A percentile compares a stretch with the other conserved stretches of the same genome.
phyloP scores from a whole-genome alignment of 2,113 vertebrate genomes.

The Perca fluviatilis region DNA sequence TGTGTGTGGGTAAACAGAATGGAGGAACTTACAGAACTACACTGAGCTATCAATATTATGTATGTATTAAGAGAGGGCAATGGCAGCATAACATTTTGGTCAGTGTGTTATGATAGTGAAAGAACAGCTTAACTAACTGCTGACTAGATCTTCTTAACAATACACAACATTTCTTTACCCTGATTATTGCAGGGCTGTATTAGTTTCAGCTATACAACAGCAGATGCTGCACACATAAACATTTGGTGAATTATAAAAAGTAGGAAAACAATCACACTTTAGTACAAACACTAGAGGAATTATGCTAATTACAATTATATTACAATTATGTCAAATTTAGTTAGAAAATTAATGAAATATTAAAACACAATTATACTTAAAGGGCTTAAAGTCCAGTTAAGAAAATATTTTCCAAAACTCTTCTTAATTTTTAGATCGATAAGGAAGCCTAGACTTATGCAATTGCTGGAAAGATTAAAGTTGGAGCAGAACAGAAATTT shows the following conservation, averaged over 20 bases:
- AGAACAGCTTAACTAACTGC: constrained; percentile 11
- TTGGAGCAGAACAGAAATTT: constrained; percentile 9
- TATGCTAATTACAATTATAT: background rate
- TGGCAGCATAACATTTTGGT: background rate
- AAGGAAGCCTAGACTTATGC: background rate
- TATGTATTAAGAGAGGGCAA: background rate
- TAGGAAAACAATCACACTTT: background rate
- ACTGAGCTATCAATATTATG: background rate
- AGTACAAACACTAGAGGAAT: background rate
- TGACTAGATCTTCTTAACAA: constrained; percentile 42
- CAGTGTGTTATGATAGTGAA: constrained; percentile 7
- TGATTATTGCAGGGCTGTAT: constrained; percentile 12
- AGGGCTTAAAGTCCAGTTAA: background rate
- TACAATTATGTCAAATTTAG: background rate
- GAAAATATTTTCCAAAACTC: background rate
- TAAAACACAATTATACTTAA: background rate
- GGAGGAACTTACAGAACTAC: background rate
- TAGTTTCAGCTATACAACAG: background rate
- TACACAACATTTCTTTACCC: background rate
- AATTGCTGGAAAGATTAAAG: constrained; percentile 6
- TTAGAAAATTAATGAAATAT: background rate
- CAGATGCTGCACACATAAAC: background rate
- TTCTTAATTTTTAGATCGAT: background rate
- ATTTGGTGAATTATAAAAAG: background rate
- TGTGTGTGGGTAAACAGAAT: background rate